phyloP scores from a whole-genome alignment of 2,888 invertebrate species.

The Lacanobia wlatinum region DNA sequence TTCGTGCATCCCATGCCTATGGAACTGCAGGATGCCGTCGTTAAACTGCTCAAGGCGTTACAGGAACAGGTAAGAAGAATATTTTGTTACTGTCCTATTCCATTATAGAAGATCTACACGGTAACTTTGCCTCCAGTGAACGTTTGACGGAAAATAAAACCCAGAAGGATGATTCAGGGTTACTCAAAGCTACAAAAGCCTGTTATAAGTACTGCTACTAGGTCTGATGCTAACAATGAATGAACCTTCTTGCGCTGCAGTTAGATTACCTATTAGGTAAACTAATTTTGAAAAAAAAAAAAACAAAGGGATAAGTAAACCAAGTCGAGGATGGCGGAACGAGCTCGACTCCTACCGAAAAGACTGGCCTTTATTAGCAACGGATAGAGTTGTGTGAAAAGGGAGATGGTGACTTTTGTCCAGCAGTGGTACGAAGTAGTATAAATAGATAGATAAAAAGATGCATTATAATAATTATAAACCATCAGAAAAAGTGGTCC shows the following conservation, averaged over 20 bases:
- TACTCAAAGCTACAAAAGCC: background rate
- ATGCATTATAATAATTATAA: no score
- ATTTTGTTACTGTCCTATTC: background rate
- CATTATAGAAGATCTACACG: background rate
- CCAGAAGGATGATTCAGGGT: background rate
- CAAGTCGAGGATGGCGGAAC: no score
- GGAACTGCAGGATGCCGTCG: constrained; percentile 95
- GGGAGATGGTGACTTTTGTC: no score
- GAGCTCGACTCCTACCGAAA: no score
- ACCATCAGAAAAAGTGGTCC: background rate
- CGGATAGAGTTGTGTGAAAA: no score
- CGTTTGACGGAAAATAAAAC: background rate
- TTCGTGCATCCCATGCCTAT: constrained; percentile 98
- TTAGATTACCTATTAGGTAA: no score
- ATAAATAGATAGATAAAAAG: no score
- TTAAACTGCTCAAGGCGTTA: constrained; percentile 93
- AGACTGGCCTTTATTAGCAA: no score
- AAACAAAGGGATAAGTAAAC: background rate
- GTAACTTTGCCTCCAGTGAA: background rate
- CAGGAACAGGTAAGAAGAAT: constrained; percentile 93
- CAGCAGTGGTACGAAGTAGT: no score
- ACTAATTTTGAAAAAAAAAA: background rate
- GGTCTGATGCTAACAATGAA: no score
- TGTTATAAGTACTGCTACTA: background rate
- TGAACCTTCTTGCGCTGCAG: background rate